phyloP scores from a whole-genome alignment of 2,888 invertebrate genomes.

The Agriopis marginaria region DNA sequence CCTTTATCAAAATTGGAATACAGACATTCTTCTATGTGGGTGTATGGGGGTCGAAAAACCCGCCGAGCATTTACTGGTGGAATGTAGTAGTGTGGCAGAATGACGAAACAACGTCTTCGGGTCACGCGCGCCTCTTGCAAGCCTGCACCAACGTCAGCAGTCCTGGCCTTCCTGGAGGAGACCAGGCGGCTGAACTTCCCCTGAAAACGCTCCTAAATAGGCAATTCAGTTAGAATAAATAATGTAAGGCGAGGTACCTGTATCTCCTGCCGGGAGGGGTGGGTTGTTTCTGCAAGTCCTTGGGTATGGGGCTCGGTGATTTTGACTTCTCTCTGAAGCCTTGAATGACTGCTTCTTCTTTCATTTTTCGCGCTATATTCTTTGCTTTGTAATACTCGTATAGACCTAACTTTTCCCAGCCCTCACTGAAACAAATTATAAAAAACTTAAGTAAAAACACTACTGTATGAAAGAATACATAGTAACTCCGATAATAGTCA shows the following conservation, averaged over 20 bases:
- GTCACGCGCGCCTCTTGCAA: no score
- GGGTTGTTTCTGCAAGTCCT: constrained; percentile 90
- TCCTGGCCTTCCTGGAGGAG: no score
- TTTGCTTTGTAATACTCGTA: constrained; percentile 99
- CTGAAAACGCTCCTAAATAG: no score
- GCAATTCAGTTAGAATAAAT: neutral
- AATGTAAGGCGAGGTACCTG: constrained; percentile 67
- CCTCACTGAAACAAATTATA: constrained; percentile 89
- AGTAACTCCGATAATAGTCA: neutral
- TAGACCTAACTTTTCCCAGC: constrained; percentile 99
- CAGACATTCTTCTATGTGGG: no score
- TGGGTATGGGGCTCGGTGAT: constrained; percentile 93
- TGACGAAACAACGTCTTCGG: no score
- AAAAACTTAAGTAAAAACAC: neutral
- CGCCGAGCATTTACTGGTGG: no score
- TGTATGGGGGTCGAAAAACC: no score
- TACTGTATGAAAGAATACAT: neutral
- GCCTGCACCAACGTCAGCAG: no score
- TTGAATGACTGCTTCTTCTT: constrained; percentile 92
- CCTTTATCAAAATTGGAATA: no score
- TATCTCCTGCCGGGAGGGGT: constrained; percentile 92
- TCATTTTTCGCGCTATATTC: constrained; percentile 94
- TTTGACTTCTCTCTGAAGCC: constrained; percentile 91
- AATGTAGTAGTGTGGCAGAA: no score
- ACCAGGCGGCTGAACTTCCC: no score